Percentiles rank a stretch among this genome's conserved stretches.
These are phyloP conservation scores for Drosophila malerkotliana DNA, from an alignment of 1,140 invertebrate genomes.

Conservation along the genomic window DNA sequence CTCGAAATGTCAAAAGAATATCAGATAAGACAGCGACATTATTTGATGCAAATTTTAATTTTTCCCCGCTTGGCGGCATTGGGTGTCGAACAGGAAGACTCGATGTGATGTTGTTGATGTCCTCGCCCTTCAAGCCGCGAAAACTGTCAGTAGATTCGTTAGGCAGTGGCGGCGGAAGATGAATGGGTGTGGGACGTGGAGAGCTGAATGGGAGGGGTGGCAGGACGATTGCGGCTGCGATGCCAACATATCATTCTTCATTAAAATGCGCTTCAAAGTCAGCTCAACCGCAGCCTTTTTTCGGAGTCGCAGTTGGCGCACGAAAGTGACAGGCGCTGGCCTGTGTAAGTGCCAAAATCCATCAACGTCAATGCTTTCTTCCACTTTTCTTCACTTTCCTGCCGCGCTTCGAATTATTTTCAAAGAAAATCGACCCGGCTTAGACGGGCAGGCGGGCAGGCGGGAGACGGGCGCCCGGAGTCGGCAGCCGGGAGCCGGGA, in stretches of 20 bases:
- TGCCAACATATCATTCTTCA: constrained; percentile 82
- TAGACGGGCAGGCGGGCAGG: constrained; percentile 22
- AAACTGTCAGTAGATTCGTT: constrained; percentile 75
- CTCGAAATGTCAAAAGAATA: constrained; percentile 12
- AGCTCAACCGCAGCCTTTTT: constrained; percentile 46
- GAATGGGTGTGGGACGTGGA: constrained; percentile 11
- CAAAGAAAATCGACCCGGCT: constrained; percentile 76
- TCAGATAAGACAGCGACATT: constrained; percentile 27
- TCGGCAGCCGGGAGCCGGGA: neutral
- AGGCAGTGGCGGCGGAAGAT: constrained; percentile 21
- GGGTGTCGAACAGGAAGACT: constrained; percentile 30
- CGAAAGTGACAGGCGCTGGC: constrained; percentile 75
- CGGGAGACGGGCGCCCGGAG: neutral
- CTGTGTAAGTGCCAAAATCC: constrained; percentile 83
- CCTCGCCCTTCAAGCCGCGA: constrained; percentile 71
- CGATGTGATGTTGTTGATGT: constrained; percentile 26
- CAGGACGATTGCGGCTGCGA: constrained; percentile 47
- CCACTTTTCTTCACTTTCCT: constrained; percentile 30
- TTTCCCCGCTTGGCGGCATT: neutral
- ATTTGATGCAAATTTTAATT: constrained; percentile 18
- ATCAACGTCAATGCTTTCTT: constrained; percentile 74
- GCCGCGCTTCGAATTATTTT: constrained; percentile 69
- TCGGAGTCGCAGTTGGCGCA: constrained; percentile 33
- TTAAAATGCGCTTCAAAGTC: constrained; percentile 82
- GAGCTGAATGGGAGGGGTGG: constrained; percentile 11